Conservation (phyloP, 2,797 vertebrate genomes). For the Psittacula echo region DNA sequence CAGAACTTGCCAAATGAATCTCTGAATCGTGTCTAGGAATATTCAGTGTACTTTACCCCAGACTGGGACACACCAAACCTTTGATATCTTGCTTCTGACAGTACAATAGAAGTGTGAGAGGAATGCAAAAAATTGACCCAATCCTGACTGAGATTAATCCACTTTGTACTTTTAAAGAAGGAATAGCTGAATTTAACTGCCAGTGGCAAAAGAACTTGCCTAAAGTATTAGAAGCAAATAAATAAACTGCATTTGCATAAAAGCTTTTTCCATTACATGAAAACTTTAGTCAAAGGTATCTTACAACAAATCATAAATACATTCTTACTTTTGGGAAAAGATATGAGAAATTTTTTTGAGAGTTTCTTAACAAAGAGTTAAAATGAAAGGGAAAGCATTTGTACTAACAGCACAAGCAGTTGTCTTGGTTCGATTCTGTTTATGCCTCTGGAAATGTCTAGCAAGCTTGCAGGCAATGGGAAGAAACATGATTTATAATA, state of each 20-base stretch:
- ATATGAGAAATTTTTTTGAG: neutral
- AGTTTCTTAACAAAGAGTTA: neutral
- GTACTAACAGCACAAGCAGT: neutral
- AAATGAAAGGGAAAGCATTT: neutral
- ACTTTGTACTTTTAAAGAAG: neutral
- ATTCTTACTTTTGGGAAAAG: neutral
- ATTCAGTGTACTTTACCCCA: neutral
- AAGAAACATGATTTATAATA: slow-evolving; percentile 49
- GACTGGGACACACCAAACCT: neutral
- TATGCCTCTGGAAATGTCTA: slow-evolving; percentile 54
- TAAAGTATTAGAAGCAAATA: neutral
- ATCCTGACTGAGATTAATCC: neutral
- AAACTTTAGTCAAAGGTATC: neutral
- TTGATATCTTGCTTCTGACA: neutral
- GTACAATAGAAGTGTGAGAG: neutral
- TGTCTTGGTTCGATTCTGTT: slow-evolving; percentile 12
- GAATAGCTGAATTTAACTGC: neutral
- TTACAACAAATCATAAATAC: neutral
- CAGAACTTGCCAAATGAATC: neutral
- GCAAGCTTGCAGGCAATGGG: slow-evolving; percentile 3
- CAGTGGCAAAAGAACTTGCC: neutral
- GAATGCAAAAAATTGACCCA: neutral
- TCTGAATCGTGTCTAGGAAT: neutral
- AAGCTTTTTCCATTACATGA: neutral
- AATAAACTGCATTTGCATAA: neutral